Base-by-base conservation (phyloP, 2,113 vertebrate species). In the Macaca nemestrina region DNA sequence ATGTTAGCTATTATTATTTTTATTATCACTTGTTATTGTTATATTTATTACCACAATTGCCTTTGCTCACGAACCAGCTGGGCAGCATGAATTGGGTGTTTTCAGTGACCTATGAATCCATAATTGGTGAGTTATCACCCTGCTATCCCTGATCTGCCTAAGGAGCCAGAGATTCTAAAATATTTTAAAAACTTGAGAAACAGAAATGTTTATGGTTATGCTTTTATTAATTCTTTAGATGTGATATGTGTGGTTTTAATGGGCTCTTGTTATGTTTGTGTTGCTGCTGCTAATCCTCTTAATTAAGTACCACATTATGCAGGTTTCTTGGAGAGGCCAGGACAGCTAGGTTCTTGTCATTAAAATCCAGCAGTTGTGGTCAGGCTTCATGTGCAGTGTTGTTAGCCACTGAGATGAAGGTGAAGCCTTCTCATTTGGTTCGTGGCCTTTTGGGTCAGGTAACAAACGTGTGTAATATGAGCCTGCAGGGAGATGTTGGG, bases 151-250 rank as follows among this genome's bases (percentile, higher is more conserved):
- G 59, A 75, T 82, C 52, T 75, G 35, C 68, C 70, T 32, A 13
- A 88, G 57, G 40, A 94, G 73, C 25, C 35, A 8, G 64, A 86
- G 64, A 93, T 94, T 93, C 83, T 92, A 82, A 88, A 93, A 72
- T 22, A 57, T 83, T 90, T 75, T 22, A 55, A 92, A 92, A 90
- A 88, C 45, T 13, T 32, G 48, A 87, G 80, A 27, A 80, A 78
- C 75, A 55, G 32, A 52, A 70, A 50, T 57, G 17, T 67, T 93
- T 72, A 38, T 87, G 43, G 38, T 27, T 81, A 8, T 91, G 59
- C 67, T 90, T 90, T 88, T 94, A 76, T 88, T 80, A 83, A 84
- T 93, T 92, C 73, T 88, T 92, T 38, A 84, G 57, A 93, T 52
- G 72, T 12, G 10, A 2, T n/a, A 25, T 79, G 35, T 79, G 96